A percentile compares a stretch with the other conserved stretches of the same genome.
Evolutionary conservation across 2,888 invertebrate species (phyloP).

Genomic region (Byasa hedistus): DNA sequence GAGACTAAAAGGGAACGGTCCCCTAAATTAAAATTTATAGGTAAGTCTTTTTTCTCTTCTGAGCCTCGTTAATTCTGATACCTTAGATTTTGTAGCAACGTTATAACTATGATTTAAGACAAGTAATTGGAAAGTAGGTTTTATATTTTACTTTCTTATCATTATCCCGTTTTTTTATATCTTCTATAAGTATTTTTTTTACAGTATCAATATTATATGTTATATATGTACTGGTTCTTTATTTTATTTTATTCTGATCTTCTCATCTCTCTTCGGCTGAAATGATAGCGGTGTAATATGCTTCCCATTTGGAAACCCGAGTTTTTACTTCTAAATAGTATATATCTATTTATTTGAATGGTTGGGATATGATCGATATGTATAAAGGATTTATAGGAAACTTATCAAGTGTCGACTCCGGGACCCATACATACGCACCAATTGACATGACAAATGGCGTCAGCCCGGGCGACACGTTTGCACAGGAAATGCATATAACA

Average conservation of each 20-base stretch:
- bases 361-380: not conserved
- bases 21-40: constrained; percentile 22
- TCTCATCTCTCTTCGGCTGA: no score
- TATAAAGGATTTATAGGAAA: not conserved
- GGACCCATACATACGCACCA: not conserved
- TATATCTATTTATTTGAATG: no score
- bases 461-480: constrained; percentile 2
- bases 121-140: no score
- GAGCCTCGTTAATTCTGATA: no score
- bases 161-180: no score
- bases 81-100: not conserved
- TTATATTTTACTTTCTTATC: no score
- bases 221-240: no score
- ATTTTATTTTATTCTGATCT: no score
- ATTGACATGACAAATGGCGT: constrained; percentile 9
- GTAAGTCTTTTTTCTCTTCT: not conserved
- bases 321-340: no score
- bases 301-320: not conserved
- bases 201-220: no score
- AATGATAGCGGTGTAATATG: no score
- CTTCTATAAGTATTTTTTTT: no score
- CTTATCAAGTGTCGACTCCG: not conserved
- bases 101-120: not conserved
- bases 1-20: not conserved
- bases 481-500: constrained; percentile 7